phyloP scores from a whole-genome alignment of 2,797 vertebrate species.

The Hydrolagus colliei region DNA sequence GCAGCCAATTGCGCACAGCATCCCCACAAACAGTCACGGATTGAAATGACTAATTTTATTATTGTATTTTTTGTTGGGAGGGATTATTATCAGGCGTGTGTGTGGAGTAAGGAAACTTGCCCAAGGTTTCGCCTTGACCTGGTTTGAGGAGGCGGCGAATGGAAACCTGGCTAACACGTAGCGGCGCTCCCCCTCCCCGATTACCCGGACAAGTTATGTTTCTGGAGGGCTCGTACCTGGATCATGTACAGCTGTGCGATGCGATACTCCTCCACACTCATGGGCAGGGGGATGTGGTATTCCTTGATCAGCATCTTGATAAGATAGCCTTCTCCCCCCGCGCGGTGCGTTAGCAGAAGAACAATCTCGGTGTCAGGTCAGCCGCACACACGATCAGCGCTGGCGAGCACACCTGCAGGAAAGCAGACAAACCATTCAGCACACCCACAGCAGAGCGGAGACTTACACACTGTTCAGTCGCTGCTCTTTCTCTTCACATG shows the following conservation, averaged over 20 bases:
- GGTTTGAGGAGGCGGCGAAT: no score
- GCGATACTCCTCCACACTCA: slow-evolving; percentile 97
- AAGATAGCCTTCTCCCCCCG: slow-evolving; percentile 43
- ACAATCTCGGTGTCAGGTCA: slow-evolving; percentile 37
- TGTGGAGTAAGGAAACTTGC: no score
- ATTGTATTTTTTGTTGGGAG: no score
- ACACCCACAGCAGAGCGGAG: slow-evolving; percentile 48
- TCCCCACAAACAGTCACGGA: no score
- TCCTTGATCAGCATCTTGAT: slow-evolving; percentile 94
- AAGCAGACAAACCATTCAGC: slow-evolving; percentile 60
- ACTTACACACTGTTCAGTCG: no score
- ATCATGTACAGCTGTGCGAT: slow-evolving; percentile 99
- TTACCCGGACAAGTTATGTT: neutral
- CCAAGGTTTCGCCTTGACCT: no score
- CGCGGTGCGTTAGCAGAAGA: slow-evolving; percentile 33
- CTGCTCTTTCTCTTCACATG: neutral
- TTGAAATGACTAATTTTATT: no score
- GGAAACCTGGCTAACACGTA: no score
- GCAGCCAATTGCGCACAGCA: no score
- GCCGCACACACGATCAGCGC: slow-evolving; percentile 39
- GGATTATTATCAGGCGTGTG: no score
- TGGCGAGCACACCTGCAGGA: slow-evolving; percentile 57
- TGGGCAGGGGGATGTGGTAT: slow-evolving; percentile 88
- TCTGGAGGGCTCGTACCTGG: slow-evolving; percentile 65
- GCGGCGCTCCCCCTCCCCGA: neutral